Base-by-base conservation (phyloP, 2,888 invertebrate genomes). In the Mythimna pallens region DNA sequence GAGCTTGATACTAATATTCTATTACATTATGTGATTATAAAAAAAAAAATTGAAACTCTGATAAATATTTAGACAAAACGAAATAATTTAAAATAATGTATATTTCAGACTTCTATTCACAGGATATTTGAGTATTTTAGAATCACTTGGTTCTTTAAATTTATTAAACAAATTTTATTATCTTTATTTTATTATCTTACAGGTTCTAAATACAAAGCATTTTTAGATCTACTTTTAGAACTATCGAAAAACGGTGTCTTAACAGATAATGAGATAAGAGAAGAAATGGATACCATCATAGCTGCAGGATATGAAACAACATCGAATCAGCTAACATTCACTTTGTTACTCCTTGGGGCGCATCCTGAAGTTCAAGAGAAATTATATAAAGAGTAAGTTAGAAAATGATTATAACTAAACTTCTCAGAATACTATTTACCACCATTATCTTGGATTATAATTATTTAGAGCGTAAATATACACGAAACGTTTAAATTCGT, bases 351-450 rank as follows among this genome's bases (percentile, higher is more conserved):
- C 9, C 73, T 73, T 12, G 72, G 72, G n/a, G 25, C 73, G 4
- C 9, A 73, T 47, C 61, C 73, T n/a, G 17, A 73, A 9, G 73
- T 73, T 17, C 72, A 73, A 55, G 61, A 72, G 12, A 73, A 73
- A 47, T 12, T 73, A 6, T 36, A 47, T 20, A 10, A 55, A 47
- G 72, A 73, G 73, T 72, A 54, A 72, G 71, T 63, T 43, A 47
- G 3, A 22, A 47, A 47, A 47, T 17, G 47, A 2, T 20, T 47
- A 47, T 7, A 43, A 5, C 14, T 14, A 43, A 14, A 14, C 43
- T 43, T 14, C 14, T 14, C 14, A n/a, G n/a, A n/a, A n/a, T n/a
- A n/a, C 40, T 12, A 12, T 10, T 0, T 40, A 40, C 40, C 40
- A 12, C 12, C 12, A 40, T 40, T 40, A 36, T 9, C 9, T 36